These are phyloP conservation scores for Hydra vulgaris DNA, from an alignment of 30 jellyfish, hydroid and myxozoan species.

Conservation along the genomic window DNA sequence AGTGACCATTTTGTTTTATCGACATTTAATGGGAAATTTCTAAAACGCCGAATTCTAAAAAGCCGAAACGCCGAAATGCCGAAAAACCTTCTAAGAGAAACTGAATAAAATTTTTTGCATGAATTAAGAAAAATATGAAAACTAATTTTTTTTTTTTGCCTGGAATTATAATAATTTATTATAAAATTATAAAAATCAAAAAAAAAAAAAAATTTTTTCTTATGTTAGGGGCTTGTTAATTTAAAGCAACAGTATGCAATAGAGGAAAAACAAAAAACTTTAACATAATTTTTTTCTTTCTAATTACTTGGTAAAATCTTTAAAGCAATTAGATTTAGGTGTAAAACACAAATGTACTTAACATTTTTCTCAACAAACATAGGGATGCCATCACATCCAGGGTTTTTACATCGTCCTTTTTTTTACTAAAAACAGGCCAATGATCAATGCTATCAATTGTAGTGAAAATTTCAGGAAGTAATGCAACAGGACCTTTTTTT, in stretches of 20 bases:
- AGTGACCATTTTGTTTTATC: too few species aligned
- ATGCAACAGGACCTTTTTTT: background rate
- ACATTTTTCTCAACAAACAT: background rate
- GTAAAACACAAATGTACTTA: background rate
- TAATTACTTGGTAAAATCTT: background rate
- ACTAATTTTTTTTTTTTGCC: background rate
- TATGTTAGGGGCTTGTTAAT: background rate
- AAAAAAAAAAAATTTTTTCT: background rate
- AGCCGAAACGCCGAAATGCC: too few species aligned
- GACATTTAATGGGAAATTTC: too few species aligned
- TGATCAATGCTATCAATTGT: background rate
- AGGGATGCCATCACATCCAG: background rate
- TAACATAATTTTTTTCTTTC: background rate
- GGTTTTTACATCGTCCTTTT: background rate
- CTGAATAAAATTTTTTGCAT: too few species aligned
- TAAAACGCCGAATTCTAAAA: too few species aligned
- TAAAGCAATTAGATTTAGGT: background rate
- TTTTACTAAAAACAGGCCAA: background rate
- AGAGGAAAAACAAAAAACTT: background rate
- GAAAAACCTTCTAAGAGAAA: too few species aligned
- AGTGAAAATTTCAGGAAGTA: background rate
- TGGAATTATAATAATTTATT: background rate
- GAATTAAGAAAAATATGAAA: background rate
- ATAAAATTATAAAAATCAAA: too few species aligned
- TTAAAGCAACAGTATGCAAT: background rate